Evolutionary conservation across 2,888 invertebrate species (phyloP).

Genomic region (Diplazon laetatorius): DNA sequence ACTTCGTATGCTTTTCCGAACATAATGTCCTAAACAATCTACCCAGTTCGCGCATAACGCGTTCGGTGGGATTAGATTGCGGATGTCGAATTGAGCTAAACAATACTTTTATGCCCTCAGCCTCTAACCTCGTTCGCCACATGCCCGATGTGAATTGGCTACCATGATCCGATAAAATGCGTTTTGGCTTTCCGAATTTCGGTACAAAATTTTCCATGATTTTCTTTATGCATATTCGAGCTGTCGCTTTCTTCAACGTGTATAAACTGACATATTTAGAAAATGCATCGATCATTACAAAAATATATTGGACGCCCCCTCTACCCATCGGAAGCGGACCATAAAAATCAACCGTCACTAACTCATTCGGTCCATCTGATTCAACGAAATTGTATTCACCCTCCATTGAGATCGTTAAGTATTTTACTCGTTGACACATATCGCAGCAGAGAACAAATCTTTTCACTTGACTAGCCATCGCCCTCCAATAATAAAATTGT

Average conservation of each 20-base stretch:
- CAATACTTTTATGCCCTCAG: no score
- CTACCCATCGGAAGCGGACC: constrained; percentile 8
- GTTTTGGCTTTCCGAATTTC: constrained; percentile 12
- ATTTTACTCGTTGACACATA: constrained; percentile 44
- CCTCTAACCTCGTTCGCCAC: no score
- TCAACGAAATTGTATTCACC: constrained; percentile 10
- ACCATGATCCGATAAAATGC: constrained; percentile 31
- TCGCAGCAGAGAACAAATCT: constrained; percentile 42
- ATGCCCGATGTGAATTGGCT: no score
- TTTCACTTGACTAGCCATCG: constrained; percentile 25
- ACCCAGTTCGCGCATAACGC: constrained; percentile 34
- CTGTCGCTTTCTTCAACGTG: constrained; percentile 25
- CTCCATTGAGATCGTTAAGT: constrained; percentile 10
- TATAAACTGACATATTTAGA: constrained; percentile 28
- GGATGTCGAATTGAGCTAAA: no score
- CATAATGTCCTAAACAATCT: constrained; percentile 24
- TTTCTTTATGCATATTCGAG: not conserved
- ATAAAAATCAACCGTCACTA: constrained; percentile 18
- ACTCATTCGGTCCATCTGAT: constrained; percentile 7
- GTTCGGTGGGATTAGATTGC: constrained; percentile 17
- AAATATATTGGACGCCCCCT: constrained; percentile 33
- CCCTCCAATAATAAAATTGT: constrained; percentile 46
- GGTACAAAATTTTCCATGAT: constrained; percentile 1
- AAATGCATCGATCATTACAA: constrained; percentile 39
- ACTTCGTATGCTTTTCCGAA: not conserved